Conservation (phyloP, 2,888 invertebrate species). For the Dynastes tityus region DNA sequence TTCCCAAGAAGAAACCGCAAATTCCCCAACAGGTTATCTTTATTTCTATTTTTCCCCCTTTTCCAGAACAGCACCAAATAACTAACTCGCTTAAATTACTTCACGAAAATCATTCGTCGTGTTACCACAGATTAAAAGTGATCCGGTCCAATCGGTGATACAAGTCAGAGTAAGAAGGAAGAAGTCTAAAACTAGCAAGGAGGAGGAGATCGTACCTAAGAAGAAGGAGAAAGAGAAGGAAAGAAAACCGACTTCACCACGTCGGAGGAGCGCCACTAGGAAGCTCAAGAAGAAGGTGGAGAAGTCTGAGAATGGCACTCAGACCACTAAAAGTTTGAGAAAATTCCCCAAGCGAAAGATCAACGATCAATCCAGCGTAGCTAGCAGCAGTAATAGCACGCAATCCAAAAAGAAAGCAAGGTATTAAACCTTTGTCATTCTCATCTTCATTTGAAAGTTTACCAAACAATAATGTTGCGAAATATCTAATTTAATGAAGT, state of each 20-base stretch:
- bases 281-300: constrained; percentile 11
- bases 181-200: neutral
- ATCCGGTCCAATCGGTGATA: neutral
- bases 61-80: no score
- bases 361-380: neutral
- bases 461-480: no score
- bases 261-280: neutral
- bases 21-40: neutral
- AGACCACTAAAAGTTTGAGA: constrained; percentile 30
- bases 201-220: neutral
- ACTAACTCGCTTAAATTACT: no score
- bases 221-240: constrained; percentile 1
- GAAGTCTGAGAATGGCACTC: constrained; percentile 37
- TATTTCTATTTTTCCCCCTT: neutral
- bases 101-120: no score
- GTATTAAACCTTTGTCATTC: neutral
- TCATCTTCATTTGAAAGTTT: no score
- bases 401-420: constrained; percentile 25
- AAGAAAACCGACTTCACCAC: neutral
- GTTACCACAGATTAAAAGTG: constrained; percentile 7
- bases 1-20: constrained; percentile 21
- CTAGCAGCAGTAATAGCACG: constrained; percentile 6
- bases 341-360: constrained; percentile 6
- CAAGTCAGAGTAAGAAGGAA: constrained; percentile 11
- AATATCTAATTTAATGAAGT: no score